These are phyloP conservation scores for Mamestra brassicae DNA, from an alignment of 2,888 invertebrate species.

Conservation along the genomic window DNA sequence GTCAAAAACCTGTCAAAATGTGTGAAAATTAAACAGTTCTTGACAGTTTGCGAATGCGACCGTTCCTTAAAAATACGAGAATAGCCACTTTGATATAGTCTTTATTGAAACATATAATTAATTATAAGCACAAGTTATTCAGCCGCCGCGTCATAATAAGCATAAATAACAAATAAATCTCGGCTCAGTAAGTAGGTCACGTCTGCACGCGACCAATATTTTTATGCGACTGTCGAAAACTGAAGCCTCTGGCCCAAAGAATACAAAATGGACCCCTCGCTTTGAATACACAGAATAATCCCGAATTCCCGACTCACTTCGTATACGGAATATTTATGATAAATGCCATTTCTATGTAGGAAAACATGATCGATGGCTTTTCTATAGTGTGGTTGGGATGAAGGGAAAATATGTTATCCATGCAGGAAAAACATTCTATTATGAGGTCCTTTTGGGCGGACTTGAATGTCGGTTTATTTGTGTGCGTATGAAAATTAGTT, in stretches of 20 bases:
- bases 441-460: neutral
- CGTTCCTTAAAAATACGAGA: too few relatives aligned
- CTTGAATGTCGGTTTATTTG: constrained; percentile 25
- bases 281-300: constrained; percentile 59
- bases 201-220: constrained; percentile 49
- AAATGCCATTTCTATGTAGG: constrained; percentile 44
- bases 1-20: too few relatives aligned
- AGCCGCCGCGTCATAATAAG: constrained; percentile 21
- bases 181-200: constrained; percentile 49
- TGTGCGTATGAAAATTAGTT: neutral
- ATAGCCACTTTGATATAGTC: neutral
- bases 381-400: constrained; percentile 32
- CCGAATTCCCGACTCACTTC: constrained; percentile 28
- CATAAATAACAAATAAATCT: constrained; percentile 53
- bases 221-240: constrained; percentile 46
- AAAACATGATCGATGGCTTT: constrained; percentile 56
- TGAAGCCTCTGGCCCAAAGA: constrained; percentile 30
- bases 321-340: constrained; percentile 49
- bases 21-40: too few relatives aligned
- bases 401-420: constrained; percentile 37
- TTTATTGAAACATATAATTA: constrained; percentile 12
- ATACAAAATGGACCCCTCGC: constrained; percentile 55
- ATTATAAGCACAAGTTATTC: constrained; percentile 27
- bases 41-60: too few relatives aligned
- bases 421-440: constrained; percentile 21